These are phyloP conservation scores for Petrocephalus schoutedeni DNA, from an alignment of 2,797 vertebrate species.

Conservation along the genomic window DNA sequence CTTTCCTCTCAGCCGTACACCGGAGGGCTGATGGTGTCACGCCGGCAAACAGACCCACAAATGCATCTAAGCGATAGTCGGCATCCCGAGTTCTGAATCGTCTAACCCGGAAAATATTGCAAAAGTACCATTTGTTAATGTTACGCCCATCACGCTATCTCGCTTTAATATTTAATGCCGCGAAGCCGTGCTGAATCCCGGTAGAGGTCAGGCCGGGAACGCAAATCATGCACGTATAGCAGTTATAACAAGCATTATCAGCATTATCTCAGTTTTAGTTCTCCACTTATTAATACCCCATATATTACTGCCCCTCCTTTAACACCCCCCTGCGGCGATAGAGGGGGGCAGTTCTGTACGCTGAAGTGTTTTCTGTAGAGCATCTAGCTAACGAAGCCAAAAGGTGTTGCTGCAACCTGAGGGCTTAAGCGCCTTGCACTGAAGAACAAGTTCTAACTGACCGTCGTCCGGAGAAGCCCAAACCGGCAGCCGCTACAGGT, in stretches of 20 bases:
- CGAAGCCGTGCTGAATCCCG: not conserved
- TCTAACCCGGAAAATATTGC: not conserved
- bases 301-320: not conserved
- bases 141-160: not conserved
- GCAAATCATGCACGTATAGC: not conserved
- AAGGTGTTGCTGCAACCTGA: not conserved
- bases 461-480: not conserved
- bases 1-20: conserved; percentile 56
- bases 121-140: not conserved
- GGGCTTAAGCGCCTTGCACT: not conserved
- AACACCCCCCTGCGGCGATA: not conserved
- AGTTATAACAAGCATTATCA: not conserved
- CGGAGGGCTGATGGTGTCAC: conserved; percentile 49
- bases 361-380: not conserved
- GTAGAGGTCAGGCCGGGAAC: not conserved
- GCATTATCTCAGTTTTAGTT: not conserved
- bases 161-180: not conserved
- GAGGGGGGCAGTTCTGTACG: not conserved
- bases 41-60: not conserved
- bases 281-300: not conserved
- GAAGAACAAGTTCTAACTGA: conserved; percentile 22
- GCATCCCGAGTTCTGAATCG: not conserved
- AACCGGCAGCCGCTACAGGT: conserved; percentile 4
- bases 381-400: not conserved
- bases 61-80: not conserved